Evolutionary conservation across 2,797 vertebrate species (phyloP).

Genomic region (Adrianichthys oophorus): DNA sequence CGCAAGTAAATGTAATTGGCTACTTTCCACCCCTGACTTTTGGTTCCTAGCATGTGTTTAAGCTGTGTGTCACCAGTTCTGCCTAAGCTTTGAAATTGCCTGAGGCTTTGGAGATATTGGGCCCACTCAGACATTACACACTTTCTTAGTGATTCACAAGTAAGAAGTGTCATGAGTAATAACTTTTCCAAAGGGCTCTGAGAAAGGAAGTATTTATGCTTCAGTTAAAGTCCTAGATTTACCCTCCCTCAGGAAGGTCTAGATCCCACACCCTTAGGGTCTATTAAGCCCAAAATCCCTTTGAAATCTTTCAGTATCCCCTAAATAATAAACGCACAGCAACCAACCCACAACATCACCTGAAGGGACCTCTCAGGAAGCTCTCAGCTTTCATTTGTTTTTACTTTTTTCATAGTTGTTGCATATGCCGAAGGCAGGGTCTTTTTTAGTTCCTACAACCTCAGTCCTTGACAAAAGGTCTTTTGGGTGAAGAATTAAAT

Average conservation of each 20-base stretch:
- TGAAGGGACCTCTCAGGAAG: conserved; percentile 60
- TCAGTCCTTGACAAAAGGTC: conserved; percentile 8
- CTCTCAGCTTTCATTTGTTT: conserved; percentile 56
- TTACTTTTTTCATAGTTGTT: conserved; percentile 51
- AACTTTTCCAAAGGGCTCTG: conserved; percentile 35
- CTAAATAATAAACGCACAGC: conserved; percentile 53
- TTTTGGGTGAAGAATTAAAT: conserved; percentile 32
- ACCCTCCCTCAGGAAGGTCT: conserved; percentile 55
- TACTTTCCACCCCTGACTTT: conserved; percentile 68
- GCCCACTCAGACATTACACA: conserved; percentile 53
- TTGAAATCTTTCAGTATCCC: conserved; percentile 64
- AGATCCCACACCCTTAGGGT: conserved; percentile 68
- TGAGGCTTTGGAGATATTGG: conserved; percentile 57
- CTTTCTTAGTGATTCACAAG: conserved; percentile 31
- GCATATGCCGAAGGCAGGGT: conserved; percentile 18
- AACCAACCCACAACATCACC: conserved; percentile 51
- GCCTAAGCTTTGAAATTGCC: conserved; percentile 66
- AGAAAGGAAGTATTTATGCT: conserved; percentile 21
- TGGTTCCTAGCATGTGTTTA: conserved; percentile 64
- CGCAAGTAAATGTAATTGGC: conserved; percentile 18
- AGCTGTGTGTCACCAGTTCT: conserved; percentile 56
- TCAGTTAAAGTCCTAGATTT: conserved; percentile 45
- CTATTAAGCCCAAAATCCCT: conserved; percentile 65
- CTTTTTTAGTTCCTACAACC: too few species aligned
- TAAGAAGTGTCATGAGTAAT: conserved; percentile 30